These are phyloP conservation scores for Petrolisthes manimaculis DNA, from an alignment of 2,888 invertebrate species.

Conservation along the genomic window DNA sequence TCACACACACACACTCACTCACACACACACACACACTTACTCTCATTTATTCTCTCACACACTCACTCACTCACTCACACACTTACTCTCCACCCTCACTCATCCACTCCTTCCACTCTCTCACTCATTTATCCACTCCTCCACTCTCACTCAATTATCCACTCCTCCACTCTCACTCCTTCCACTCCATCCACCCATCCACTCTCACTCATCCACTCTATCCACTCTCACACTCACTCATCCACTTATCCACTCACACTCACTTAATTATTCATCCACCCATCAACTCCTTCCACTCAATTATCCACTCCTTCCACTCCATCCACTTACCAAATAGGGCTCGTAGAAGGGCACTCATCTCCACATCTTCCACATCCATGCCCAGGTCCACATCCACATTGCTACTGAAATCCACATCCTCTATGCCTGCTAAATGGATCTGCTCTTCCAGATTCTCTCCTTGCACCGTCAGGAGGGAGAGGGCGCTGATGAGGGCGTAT, in stretches of 20 bases:
- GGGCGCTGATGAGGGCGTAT: not conserved
- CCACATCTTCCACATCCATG: not conserved
- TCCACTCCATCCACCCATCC: not conserved
- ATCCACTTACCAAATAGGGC: constrained; percentile 14
- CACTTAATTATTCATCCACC: not conserved
- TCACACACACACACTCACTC: not conserved
- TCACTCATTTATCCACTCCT: not conserved
- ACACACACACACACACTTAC: not conserved
- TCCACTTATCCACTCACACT: not conserved
- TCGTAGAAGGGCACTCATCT: not conserved
- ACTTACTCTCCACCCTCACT: not conserved
- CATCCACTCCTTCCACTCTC: not conserved
- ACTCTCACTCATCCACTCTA: not conserved
- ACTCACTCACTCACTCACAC: not conserved
- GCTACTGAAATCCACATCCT: not conserved
- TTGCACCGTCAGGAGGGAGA: not conserved
- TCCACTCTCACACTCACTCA: not conserved
- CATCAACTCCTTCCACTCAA: not conserved
- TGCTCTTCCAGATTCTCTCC: not conserved
- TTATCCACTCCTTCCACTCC: not conserved
- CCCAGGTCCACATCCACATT: not conserved
- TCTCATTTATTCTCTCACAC: not conserved
- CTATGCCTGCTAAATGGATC: not conserved
- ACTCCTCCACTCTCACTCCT: not conserved
- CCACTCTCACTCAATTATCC: too few species aligned